These are phyloP conservation scores for Desoria tigrina DNA, from an alignment of 2,888 invertebrate species.

Conservation along the genomic window DNA sequence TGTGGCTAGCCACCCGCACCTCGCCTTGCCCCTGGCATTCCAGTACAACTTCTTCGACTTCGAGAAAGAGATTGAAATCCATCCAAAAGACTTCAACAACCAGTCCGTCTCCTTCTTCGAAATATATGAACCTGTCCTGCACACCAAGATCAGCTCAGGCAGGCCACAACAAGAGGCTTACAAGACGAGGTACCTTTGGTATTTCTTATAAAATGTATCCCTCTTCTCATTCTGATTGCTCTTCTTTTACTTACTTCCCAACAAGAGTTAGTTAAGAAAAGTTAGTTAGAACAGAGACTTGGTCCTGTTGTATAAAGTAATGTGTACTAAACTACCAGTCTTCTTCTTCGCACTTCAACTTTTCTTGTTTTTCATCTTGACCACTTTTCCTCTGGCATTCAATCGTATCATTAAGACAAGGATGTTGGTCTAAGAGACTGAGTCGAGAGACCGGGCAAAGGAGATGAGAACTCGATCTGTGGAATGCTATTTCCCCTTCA, in stretches of 20 bases:
- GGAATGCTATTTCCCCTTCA: neutral
- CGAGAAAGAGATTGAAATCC: constrained; percentile 5
- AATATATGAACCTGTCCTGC: constrained; percentile 5
- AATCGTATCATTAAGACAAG: constrained; percentile 21
- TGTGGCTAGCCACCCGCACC: constrained; percentile 54
- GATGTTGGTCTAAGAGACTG: constrained; percentile 13
- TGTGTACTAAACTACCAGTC: constrained; percentile 10
- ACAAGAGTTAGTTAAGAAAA: neutral
- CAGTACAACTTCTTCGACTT: constrained; percentile 36
- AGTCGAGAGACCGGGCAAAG: constrained; percentile 11
- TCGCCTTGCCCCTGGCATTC: constrained; percentile 54
- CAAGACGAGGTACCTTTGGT: too few relatives aligned
- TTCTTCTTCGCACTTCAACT: constrained; percentile 8
- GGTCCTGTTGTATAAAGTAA: too few relatives aligned
- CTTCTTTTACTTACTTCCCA: constrained; percentile 24
- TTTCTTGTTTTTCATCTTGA: constrained; percentile 24
- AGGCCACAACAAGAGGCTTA: too few relatives aligned
- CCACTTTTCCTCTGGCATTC: constrained; percentile 17
- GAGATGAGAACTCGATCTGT: constrained; percentile 12
- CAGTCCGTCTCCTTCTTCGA: constrained; percentile 16
- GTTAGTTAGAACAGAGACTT: too few relatives aligned
- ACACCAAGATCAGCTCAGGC: neutral
- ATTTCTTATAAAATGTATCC: constrained; percentile 4
- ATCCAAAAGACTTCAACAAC: constrained; percentile 20
- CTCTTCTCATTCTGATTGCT: constrained; percentile 24